Evolutionary conservation across 2,888 invertebrate species (phyloP).

Genomic region (Zaprionus lineosus): DNA sequence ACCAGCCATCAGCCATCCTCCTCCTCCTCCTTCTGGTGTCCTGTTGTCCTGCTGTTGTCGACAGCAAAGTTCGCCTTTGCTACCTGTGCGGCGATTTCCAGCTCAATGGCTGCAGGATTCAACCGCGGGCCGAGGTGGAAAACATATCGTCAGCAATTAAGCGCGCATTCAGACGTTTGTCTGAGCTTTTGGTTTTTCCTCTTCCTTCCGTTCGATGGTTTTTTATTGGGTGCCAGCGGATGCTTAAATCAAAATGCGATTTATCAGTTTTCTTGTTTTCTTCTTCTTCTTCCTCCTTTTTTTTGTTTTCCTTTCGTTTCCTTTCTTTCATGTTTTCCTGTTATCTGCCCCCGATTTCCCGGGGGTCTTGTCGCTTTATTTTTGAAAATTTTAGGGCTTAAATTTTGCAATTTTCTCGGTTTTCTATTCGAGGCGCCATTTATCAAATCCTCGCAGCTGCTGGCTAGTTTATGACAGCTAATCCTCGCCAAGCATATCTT

Average conservation of each 20-base stretch:
- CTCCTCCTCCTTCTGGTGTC: no score
- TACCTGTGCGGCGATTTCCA: constrained; percentile 60
- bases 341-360: background rate
- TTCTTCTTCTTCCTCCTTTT: background rate
- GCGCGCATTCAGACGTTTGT: constrained; percentile 71
- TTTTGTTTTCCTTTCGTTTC: background rate
- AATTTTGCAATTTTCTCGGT: constrained; percentile 36
- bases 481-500: constrained; percentile 55
- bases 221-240: constrained; percentile 25
- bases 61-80: constrained; percentile 59
- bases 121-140: constrained; percentile 24
- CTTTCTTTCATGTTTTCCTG: no score
- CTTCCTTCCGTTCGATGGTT: constrained; percentile 1
- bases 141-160: constrained; percentile 76
- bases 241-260: constrained; percentile 62
- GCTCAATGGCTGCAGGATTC: constrained; percentile 43
- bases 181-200: constrained; percentile 26
- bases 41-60: constrained; percentile 25
- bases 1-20: no score
- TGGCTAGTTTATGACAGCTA: constrained; percentile 71
- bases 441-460: constrained; percentile 68
- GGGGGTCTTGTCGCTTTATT: background rate
- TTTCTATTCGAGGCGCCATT: constrained; percentile 51
- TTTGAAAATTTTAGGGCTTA: constrained; percentile 23
- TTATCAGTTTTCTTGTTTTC: constrained; percentile 54